Percentiles rank a stretch among this genome's conserved stretches.
phyloP scores from a whole-genome alignment of 2,888 invertebrate genomes.

The Drosophila leonis region DNA sequence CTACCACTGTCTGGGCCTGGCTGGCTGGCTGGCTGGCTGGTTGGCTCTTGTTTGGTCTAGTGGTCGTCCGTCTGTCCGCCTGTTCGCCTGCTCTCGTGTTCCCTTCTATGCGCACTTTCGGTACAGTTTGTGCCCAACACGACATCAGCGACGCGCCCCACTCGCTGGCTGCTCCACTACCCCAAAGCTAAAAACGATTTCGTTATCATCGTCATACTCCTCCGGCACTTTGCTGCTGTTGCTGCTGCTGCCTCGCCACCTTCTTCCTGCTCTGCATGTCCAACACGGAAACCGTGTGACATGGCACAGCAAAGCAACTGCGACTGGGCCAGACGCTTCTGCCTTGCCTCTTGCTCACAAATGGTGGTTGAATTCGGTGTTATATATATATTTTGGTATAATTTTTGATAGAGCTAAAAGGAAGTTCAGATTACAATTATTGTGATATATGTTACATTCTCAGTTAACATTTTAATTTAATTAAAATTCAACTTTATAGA shows the following conservation, averaged over 20 bases:
- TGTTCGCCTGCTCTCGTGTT: constrained; percentile 22
- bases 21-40: constrained; percentile 4
- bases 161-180: constrained; percentile 61
- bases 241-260: neutral
- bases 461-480: neutral
- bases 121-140: constrained; percentile 79
- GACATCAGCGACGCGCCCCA: constrained; percentile 23
- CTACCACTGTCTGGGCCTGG: constrained; percentile 81
- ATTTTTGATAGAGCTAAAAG: neutral
- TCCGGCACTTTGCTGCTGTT: constrained; percentile 9
- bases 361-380: constrained; percentile 18
- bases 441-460: neutral
- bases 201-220: constrained; percentile 57
- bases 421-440: neutral
- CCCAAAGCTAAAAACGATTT: constrained; percentile 60
- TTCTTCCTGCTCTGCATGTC: constrained; percentile 8
- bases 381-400: neutral
- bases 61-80: constrained; percentile 23
- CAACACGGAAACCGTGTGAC: constrained; percentile 35
- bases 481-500: neutral
- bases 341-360: constrained; percentile 11
- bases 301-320: constrained; percentile 34
- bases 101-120: constrained; percentile 62
- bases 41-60: constrained; percentile 30
- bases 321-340: constrained; percentile 24